These are phyloP conservation scores for Petrocephalus sullivani DNA, from an alignment of 2,797 vertebrate species.

Conservation along the genomic window DNA sequence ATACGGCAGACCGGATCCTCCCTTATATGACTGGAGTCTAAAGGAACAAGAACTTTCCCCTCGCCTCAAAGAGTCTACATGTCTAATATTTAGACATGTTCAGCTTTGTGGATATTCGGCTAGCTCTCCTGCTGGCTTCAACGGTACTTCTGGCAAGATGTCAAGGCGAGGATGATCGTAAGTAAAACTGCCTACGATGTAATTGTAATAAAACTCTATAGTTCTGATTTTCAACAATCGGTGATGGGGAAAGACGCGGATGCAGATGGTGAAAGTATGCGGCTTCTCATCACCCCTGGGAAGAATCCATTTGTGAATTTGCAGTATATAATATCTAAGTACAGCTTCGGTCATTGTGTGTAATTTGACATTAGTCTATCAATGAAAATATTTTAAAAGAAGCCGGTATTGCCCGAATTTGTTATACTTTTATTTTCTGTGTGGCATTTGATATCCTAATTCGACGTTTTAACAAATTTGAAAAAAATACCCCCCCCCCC, in stretches of 20 bases:
- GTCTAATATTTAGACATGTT: constrained; percentile 99
- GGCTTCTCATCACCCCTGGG: neutral
- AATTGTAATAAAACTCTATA: neutral
- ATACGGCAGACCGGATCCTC: constrained; percentile 73
- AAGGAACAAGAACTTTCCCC: constrained; percentile 70
- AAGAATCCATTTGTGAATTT: neutral
- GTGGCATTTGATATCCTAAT: constrained; percentile 30
- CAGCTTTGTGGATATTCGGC: constrained; percentile 99
- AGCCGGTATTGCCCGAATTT: constrained; percentile 22
- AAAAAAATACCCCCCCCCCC: neutral
- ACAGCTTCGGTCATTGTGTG: neutral
- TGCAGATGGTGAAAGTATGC: neutral
- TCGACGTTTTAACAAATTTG: constrained; percentile 34
- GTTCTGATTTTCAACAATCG: neutral
- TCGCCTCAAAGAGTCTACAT: constrained; percentile 84
- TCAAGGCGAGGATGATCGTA: constrained; percentile 77
- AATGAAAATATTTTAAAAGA: neutral
- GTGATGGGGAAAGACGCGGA: too few species aligned
- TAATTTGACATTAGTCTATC: neutral
- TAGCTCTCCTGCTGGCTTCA: constrained; percentile 79
- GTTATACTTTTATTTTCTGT: constrained; percentile 35
- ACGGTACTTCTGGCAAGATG: constrained; percentile 74
- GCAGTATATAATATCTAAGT: neutral
- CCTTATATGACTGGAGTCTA: constrained; percentile 94
- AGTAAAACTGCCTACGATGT: constrained; percentile 46